A percentile compares a stretch with the other conserved stretches of the same genome.
These are phyloP conservation scores for Papilio demoleus DNA, from an alignment of 2,888 invertebrate species.

Conservation along the genomic window DNA sequence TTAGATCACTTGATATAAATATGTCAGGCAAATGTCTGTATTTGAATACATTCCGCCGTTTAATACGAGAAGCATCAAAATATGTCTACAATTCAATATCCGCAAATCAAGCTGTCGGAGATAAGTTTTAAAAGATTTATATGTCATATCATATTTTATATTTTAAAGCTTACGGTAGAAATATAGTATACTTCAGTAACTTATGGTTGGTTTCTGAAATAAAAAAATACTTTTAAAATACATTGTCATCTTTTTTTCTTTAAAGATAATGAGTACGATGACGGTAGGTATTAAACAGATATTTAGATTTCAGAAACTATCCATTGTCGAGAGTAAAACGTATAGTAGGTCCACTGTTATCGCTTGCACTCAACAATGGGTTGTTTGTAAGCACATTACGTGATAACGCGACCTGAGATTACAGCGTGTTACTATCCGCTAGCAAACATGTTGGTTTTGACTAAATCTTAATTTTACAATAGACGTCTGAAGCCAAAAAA, in stretches of 20 bases:
- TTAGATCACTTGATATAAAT: not conserved
- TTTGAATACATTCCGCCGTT: not conserved
- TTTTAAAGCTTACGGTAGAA: not conserved
- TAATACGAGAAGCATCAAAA: not conserved
- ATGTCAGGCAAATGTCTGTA: not conserved
- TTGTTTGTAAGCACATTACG: conserved; percentile 23
- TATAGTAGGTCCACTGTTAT: not conserved
- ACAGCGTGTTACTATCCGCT: not conserved
- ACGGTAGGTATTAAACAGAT: too few relatives aligned
- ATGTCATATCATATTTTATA: not conserved
- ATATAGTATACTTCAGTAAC: not conserved
- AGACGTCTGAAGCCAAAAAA: not conserved
- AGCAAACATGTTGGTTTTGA: not conserved
- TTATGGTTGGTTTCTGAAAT: too few relatives aligned
- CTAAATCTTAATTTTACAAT: not conserved
- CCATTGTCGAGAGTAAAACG: too few relatives aligned
- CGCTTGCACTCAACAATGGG: not conserved
- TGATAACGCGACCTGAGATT: not conserved
- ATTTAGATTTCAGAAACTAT: too few relatives aligned
- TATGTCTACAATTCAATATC: not conserved
- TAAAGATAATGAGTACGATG: too few relatives aligned
- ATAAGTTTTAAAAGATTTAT: not conserved
- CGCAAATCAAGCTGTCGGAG: not conserved
- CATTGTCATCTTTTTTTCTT: too few relatives aligned
- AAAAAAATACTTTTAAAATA: too few relatives aligned